Conservation (phyloP, 1,140 invertebrate species). For the Drosophila repletoides region DNA sequence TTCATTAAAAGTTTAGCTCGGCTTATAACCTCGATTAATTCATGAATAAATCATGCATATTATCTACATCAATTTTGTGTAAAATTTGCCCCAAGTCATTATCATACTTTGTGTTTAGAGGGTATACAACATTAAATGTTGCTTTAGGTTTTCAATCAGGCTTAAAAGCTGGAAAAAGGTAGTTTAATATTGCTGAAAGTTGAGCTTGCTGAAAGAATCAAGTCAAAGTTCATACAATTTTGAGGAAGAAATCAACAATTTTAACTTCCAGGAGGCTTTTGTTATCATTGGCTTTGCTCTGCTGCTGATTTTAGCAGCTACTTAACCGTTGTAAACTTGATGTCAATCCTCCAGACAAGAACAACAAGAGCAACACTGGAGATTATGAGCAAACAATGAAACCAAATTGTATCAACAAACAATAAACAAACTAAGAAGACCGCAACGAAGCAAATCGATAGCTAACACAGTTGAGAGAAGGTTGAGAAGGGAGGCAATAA, state of each 20-base stretch:
- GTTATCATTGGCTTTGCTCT: constrained; percentile 42
- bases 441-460: constrained; percentile 26
- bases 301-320: constrained; percentile 62
- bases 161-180: no score
- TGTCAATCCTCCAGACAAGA: constrained; percentile 46
- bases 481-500: background rate
- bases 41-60: no score
- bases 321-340: constrained; percentile 75
- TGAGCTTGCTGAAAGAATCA: no score
- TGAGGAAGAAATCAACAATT: background rate
- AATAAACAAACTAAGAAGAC: constrained; percentile 66
- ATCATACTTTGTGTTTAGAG: background rate
- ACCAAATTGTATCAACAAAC: constrained; percentile 79
- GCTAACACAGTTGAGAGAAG: constrained; percentile 1
- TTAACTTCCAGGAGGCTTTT: constrained; percentile 2
- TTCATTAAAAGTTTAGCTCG: no score
- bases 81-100: background rate
- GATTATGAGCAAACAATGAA: constrained; percentile 79
- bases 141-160: no score
- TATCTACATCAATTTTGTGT: background rate
- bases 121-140: no score
- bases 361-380: constrained; percentile 49
- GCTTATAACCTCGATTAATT: no score
- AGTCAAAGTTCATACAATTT: background rate
- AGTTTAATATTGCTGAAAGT: no score